Evolutionary conservation across 2,888 invertebrate species (phyloP).

Genomic region (Trachelus tabidus): DNA sequence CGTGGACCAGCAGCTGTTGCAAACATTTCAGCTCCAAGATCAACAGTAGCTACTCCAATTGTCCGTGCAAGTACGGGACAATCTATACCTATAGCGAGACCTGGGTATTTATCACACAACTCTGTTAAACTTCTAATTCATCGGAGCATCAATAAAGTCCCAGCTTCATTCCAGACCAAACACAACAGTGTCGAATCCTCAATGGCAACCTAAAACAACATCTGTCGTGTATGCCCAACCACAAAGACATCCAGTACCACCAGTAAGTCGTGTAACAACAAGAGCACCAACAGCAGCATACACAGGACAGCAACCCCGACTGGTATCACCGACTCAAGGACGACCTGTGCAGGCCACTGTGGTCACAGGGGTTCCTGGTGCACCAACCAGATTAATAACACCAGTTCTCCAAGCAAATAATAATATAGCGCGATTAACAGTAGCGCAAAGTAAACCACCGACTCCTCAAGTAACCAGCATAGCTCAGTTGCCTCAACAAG

Average conservation of each 20-base stretch:
- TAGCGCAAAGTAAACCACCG: constrained; percentile 50
- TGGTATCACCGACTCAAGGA: constrained; percentile 52
- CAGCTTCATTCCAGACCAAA: constrained; percentile 40
- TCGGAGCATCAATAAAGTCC: background rate
- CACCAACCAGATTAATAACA: constrained; percentile 56
- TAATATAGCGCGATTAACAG: constrained; percentile 53
- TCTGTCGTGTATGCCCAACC: constrained; percentile 59
- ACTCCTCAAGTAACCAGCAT: constrained; percentile 52
- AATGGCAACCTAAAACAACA: constrained; percentile 57
- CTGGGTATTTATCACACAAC: constrained; percentile 43
- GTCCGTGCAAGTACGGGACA: constrained; percentile 58
- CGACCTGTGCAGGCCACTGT: constrained; percentile 60
- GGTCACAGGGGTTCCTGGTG: constrained; percentile 53
- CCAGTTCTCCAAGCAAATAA: constrained; percentile 56
- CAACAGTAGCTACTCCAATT: constrained; percentile 71
- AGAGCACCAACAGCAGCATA: constrained; percentile 42
- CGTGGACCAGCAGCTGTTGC: constrained; percentile 80
- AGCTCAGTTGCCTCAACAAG: constrained; percentile 50
- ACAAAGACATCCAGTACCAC: constrained; percentile 56
- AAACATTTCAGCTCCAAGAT: constrained; percentile 77
- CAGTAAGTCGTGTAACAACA: constrained; percentile 52
- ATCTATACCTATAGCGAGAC: constrained; percentile 53
- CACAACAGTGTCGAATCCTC: constrained; percentile 53
- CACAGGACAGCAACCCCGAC: constrained; percentile 46
- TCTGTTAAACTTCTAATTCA: background rate